Percentiles rank a stretch among this genome's conserved stretches.
These are phyloP conservation scores for Takifugu flavidus DNA, from an alignment of 2,113 vertebrate species.

Conservation along the genomic window DNA sequence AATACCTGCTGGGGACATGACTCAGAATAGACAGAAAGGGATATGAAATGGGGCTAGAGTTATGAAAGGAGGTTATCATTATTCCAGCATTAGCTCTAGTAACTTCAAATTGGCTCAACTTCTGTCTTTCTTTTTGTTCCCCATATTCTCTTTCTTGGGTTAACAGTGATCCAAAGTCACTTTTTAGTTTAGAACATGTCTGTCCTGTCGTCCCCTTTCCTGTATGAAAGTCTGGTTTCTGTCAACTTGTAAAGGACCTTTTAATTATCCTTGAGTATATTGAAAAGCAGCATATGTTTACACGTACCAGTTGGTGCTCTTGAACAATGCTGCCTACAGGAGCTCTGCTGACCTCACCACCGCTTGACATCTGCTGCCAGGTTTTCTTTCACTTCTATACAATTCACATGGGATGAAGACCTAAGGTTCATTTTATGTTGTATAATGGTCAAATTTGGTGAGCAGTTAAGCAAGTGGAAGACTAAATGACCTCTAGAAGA, in stretches of 20 bases:
- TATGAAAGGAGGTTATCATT: constrained; percentile 46
- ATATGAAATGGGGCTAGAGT: constrained; percentile 49
- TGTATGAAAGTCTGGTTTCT: neutral
- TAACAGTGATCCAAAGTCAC: constrained; percentile 15
- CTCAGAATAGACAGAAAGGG: constrained; percentile 47
- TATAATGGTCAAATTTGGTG: neutral
- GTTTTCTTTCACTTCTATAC: constrained; percentile 50
- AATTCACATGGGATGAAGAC: constrained; percentile 27
- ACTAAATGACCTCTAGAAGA: no score
- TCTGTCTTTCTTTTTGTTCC: constrained; percentile 17
- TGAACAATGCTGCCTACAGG: constrained; percentile 39
- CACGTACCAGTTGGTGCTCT: constrained; percentile 24
- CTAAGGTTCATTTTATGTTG: constrained; percentile 20
- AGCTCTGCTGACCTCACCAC: constrained; percentile 27
- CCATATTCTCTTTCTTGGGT: constrained; percentile 24
- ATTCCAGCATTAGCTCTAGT: constrained; percentile 24
- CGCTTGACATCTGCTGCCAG: constrained; percentile 50
- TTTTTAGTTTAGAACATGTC: constrained; percentile 9
- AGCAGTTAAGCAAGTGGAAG: no score
- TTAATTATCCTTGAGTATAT: constrained; percentile 10
- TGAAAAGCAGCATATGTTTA: constrained; percentile 54
- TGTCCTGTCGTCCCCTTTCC: neutral
- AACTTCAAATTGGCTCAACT: constrained; percentile 30
- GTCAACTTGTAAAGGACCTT: constrained; percentile 18
- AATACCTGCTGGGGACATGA: constrained; percentile 53